phyloP scores from a whole-genome alignment of 2,797 vertebrate species.

The Tenualosa thibaudeaui region DNA sequence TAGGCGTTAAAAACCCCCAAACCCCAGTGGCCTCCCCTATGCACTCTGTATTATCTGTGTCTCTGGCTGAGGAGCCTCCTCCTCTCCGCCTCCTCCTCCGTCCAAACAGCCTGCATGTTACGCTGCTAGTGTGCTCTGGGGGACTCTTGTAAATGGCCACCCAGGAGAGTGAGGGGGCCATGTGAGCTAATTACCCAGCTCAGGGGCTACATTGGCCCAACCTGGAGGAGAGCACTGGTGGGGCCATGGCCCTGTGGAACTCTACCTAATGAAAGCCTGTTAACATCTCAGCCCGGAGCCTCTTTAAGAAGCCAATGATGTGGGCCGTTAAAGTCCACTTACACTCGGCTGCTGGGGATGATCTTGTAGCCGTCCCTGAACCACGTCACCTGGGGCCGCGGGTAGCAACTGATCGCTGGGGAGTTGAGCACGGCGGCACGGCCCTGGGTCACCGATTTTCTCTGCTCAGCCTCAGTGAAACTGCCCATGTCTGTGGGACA shows the following conservation, averaged over 20 bases:
- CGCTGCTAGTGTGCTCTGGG: constrained; percentile 15
- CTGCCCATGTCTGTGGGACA: constrained; percentile 79
- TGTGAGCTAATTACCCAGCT: constrained; percentile 41
- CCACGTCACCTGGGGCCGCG: constrained; percentile 89
- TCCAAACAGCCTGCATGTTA: constrained; percentile 41
- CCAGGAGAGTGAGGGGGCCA: constrained; percentile 30
- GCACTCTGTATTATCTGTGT: constrained; percentile 31
- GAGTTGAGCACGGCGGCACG: constrained; percentile 81
- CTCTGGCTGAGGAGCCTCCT: constrained; percentile 34
- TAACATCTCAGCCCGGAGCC: not conserved
- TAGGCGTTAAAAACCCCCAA: constrained; percentile 17
- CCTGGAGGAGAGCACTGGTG: not conserved
- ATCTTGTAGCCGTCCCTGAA: constrained; percentile 95
- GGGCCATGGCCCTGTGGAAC: constrained; percentile 33
- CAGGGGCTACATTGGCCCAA: not conserved
- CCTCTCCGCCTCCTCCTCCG: constrained; percentile 15
- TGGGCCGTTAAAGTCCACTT: constrained; percentile 60
- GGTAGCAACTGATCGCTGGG: constrained; percentile 77
- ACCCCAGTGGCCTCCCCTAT: constrained; percentile 17
- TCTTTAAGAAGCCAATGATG: constrained; percentile 28
- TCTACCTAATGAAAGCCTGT: constrained; percentile 33
- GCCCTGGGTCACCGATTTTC: constrained; percentile 77
- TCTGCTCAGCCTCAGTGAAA: constrained; percentile 80
- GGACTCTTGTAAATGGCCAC: constrained; percentile 36
- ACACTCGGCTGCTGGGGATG: constrained; percentile 88